These are phyloP conservation scores for Gordius sp. DNA, from an alignment of 2,888 invertebrate species.

Conservation along the genomic window DNA sequence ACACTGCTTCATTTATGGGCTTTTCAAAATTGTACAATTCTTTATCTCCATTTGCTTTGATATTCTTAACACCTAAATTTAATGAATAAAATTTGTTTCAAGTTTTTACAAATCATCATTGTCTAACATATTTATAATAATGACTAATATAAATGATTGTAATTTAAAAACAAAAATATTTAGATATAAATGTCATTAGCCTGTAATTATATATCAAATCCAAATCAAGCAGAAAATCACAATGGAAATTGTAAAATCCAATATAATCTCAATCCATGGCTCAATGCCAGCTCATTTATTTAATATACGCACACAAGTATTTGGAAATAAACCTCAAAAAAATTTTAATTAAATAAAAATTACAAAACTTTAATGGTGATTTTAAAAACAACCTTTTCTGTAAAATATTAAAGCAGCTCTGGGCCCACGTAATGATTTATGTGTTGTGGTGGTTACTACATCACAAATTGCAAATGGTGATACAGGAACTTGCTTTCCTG, in stretches of 20 bases:
- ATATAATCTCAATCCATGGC: too few species aligned
- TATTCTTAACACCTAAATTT: constrained; percentile 41
- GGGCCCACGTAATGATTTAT: constrained; percentile 59
- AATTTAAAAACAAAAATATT: too few species aligned
- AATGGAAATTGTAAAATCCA: too few species aligned
- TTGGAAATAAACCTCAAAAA: neutral
- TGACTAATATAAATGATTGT: too few species aligned
- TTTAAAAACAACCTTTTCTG: constrained; percentile 44
- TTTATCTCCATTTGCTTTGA: constrained; percentile 48
- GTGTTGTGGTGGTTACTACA: constrained; percentile 73
- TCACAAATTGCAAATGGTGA: constrained; percentile 69
- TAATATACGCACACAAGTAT: neutral
- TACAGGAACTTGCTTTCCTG: constrained; percentile 51
- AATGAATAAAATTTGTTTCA: too few species aligned
- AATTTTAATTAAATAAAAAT: neutral
- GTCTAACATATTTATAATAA: too few species aligned
- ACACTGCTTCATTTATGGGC: constrained; percentile 62
- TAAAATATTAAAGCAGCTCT: constrained; percentile 56
- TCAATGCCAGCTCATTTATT: too few species aligned
- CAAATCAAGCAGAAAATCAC: neutral
- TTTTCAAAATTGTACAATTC: constrained; percentile 59
- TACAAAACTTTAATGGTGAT: neutral
- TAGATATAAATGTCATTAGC: too few species aligned
- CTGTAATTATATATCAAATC: too few species aligned
- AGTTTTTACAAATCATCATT: too few species aligned